Conservation (phyloP, 92 coral and sea anemone genomes). For the Plumapathes pennacea region DNA sequence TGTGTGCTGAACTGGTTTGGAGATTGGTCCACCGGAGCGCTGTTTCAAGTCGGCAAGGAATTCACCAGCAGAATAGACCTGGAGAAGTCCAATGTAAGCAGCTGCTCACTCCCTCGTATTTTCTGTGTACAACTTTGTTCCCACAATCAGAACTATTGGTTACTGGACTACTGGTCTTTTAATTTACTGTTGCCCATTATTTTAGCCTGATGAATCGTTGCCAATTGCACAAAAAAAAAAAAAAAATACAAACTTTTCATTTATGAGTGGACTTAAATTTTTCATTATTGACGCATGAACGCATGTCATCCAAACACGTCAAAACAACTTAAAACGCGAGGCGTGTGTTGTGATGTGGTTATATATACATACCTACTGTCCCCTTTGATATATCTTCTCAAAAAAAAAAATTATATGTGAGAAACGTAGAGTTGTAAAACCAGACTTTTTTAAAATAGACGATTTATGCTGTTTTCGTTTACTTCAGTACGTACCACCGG, state of each 20-base stretch:
- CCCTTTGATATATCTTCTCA: too few species aligned
- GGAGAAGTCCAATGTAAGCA: slow-evolving; percentile 85
- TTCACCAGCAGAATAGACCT: slow-evolving; percentile 96
- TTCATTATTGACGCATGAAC: neutral
- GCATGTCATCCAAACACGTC: neutral
- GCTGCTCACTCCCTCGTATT: neutral
- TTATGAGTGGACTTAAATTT: too few species aligned
- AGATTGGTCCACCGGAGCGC: slow-evolving; percentile 99
- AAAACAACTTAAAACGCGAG: neutral
- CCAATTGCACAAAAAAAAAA: neutral
- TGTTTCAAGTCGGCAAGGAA: slow-evolving; percentile 98
- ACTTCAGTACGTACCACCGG: slow-evolving; percentile 86
- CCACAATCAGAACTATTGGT: neutral
- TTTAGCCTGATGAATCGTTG: neutral
- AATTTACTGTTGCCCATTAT: neutral
- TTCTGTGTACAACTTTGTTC: neutral
- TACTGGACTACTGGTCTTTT: neutral
- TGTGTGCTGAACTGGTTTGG: slow-evolving; percentile 99
- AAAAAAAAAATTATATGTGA: too few species aligned
- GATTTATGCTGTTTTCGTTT: too few species aligned
- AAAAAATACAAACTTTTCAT: neutral
- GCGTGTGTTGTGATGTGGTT: too few species aligned
- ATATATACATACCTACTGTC: too few species aligned
- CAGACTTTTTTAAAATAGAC: too few species aligned
- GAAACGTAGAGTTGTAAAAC: too few species aligned